Percentiles rank a stretch among this genome's conserved stretches.
phyloP scores from a whole-genome alignment of 2,113 vertebrate genomes.

The Xenopus laevis region DNA sequence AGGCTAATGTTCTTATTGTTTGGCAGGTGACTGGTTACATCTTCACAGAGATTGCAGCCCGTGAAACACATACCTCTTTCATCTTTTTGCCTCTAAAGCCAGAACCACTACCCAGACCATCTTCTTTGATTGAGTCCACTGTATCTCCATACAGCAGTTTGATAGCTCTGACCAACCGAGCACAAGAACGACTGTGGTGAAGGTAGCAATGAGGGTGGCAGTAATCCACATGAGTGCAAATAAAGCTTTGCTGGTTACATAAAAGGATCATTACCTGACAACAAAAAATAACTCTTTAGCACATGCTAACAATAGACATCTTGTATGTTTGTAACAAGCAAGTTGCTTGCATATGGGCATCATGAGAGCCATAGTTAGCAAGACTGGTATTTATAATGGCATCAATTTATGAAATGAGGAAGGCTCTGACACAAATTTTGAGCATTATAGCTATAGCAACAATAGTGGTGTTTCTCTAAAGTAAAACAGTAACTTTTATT shows the following conservation, averaged over 20 bases:
- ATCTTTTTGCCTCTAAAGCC: conserved; percentile 81
- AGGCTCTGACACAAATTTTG: no score
- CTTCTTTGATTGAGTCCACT: conserved; percentile 84
- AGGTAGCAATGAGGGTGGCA: conserved; percentile 97
- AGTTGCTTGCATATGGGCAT: no score
- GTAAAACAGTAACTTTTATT: no score
- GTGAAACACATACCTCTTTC: conserved; percentile 77
- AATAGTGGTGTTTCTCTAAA: no score
- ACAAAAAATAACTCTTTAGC: conserved; percentile 22
- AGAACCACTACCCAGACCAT: conserved; percentile 57
- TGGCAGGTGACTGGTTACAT: neutral
- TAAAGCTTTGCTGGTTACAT: conserved; percentile 98
- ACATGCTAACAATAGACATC: no score
- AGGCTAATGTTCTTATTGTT: no score
- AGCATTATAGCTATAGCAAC: no score
- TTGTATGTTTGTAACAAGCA: no score
- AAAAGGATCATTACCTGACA: conserved; percentile 93
- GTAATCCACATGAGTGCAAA: conserved; percentile 93
- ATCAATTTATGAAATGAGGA: no score
- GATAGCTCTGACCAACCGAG: conserved; percentile 90
- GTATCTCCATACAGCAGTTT: conserved; percentile 93
- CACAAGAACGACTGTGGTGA: conserved; percentile 92
- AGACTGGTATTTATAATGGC: no score
- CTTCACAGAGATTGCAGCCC: neutral
- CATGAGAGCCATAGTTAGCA: no score